These are phyloP conservation scores for Phortica variegata DNA, from an alignment of 1,140 invertebrate species.

Conservation along the genomic window DNA sequence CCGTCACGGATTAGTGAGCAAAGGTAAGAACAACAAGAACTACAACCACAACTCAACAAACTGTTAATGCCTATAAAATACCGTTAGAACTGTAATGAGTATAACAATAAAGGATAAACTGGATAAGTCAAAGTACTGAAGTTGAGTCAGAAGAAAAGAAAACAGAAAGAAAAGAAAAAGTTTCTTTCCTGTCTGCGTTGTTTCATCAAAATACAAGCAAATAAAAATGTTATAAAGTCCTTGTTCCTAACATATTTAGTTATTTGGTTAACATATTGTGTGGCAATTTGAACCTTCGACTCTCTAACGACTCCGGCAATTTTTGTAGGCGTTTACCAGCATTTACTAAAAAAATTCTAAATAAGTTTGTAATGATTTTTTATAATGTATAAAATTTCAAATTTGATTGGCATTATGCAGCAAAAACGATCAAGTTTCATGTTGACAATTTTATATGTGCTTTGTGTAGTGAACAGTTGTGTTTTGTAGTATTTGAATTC, in stretches of 20 bases:
- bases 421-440: too few relatives aligned
- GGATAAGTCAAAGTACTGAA: not conserved
- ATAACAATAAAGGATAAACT: constrained; percentile 48
- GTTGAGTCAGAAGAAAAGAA: constrained; percentile 27
- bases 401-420: constrained; percentile 38
- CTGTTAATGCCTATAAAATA: constrained; percentile 30
- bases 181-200: constrained; percentile 51
- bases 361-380: constrained; percentile 26
- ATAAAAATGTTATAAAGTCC: constrained; percentile 17
- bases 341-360: constrained; percentile 28
- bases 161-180: constrained; percentile 45
- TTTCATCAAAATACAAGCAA: constrained; percentile 32
- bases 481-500: not conserved
- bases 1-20: constrained; percentile 9
- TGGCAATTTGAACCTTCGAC: too few relatives aligned
- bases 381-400: constrained; percentile 49
- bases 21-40: constrained; percentile 16
- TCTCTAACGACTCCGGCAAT: too few relatives aligned
- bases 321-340: constrained; percentile 13
- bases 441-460: not conserved
- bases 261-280: not conserved
- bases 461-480: not conserved
- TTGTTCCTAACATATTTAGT: constrained; percentile 1
- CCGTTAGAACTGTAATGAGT: constrained; percentile 48
- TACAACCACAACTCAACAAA: too few relatives aligned